Conservation (phyloP, 2,888 invertebrate species). For the Lycocerus yunnanus region DNA sequence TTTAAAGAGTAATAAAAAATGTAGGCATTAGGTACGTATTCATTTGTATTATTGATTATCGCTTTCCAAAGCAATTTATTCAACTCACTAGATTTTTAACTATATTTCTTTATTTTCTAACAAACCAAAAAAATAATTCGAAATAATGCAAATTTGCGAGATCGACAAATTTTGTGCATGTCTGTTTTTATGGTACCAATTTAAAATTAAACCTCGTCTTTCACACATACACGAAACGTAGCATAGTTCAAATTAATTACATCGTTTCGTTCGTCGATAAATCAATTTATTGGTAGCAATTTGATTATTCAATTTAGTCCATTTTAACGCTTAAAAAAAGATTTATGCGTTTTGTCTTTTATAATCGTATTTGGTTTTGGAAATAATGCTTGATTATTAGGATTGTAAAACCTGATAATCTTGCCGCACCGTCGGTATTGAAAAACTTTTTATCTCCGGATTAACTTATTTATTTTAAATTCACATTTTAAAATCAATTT, state of each 20-base stretch:
- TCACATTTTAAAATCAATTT: neutral
- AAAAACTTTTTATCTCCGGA: neutral
- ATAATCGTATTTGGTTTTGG: neutral
- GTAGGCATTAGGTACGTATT: neutral
- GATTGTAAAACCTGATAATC: neutral
- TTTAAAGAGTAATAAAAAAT: neutral
- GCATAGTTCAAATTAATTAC: neutral
- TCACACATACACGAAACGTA: neutral
- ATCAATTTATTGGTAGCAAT: neutral
- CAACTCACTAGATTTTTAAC: neutral
- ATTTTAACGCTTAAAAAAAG: neutral
- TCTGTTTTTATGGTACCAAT: neutral
- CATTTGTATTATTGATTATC: neutral
- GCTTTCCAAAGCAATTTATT: neutral
- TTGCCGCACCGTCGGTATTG: neutral
- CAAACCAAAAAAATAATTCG: neutral
- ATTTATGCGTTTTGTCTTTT: neutral
- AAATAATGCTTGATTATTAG: neutral
- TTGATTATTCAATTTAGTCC: neutral
- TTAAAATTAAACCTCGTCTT: neutral
- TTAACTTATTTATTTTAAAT: neutral
- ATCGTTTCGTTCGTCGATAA: neutral
- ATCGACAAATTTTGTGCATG: neutral
- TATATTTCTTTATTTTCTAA: neutral
- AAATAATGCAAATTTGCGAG: neutral